Evolutionary conservation across 1,140 invertebrate species (phyloP), one percentile per base, ranked within the genome.

Genomic region (Solen grandis): DNA sequence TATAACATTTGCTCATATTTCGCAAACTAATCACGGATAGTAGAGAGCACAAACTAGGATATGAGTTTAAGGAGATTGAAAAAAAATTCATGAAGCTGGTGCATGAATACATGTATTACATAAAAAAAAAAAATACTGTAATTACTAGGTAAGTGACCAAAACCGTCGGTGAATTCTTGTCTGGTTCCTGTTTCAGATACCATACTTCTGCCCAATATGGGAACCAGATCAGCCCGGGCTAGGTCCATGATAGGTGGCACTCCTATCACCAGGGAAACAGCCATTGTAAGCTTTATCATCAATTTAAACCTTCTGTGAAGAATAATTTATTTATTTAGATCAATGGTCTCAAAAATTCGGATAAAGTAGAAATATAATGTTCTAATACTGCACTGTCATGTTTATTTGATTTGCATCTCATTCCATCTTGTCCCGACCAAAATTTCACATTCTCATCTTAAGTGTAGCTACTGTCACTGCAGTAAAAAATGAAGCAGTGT

Each of bases 191-290:
- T 79, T 79, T 4, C 59, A 80, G 77, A 80, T 29, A 80, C 66
- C 14, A 29, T 80, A 4, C 27, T 80, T 8, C 70, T 80, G 19
- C 77, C 77, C 1, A 80, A 80, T 54, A 33, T 72, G 33, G 22
- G 46, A 14, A 78, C 54, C 27, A 78, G 60, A 52, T 78, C 75
- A 36, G 77, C 66, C 1, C 22, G 77, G n/a, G 66, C 68, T 0
- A 19, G 68, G n/a, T 63, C 77, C 4, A 80, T 80, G 66, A 80
- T 80, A 35, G 77, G 66, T 31, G 77, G 77, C 22, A 80, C 77
- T 8, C 77, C 77, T 4, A 73, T 80, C 5, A 80, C 36, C 41
- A 70, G 29, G 36, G 77, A 80, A 54, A 80, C 77, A 31, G 77
- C 77, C 22, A 80, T 80, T 22, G 77, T 80, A 72, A 54, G 68